These are phyloP conservation scores for Drosophila demipolita DNA, from an alignment of 2,888 invertebrate genomes.

Conservation along the genomic window DNA sequence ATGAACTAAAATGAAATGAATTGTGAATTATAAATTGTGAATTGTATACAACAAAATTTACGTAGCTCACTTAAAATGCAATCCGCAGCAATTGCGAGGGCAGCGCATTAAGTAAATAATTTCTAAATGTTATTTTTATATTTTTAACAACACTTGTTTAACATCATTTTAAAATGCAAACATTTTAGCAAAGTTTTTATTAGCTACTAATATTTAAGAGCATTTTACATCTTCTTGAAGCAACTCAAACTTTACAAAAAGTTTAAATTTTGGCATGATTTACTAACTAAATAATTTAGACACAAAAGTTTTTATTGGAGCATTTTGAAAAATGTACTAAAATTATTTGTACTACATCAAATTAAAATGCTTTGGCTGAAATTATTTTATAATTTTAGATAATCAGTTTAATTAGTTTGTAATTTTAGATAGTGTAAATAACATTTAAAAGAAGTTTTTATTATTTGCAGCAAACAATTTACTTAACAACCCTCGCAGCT, in stretches of 20 bases:
- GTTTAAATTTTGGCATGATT: background rate
- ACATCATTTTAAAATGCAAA: background rate
- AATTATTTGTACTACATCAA: background rate
- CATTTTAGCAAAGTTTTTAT: background rate
- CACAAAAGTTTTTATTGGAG: background rate
- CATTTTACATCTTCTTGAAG: background rate
- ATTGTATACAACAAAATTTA: constrained; percentile 54
- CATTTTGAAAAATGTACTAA: background rate
- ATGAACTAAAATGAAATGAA: constrained; percentile 36
- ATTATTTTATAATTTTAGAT: background rate
- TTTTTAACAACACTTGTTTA: background rate
- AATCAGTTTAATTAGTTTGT: background rate
- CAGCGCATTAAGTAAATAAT: background rate
- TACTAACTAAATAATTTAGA: background rate
- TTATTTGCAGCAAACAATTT: constrained; percentile 3
- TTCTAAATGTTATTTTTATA: background rate
- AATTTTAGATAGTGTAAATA: background rate
- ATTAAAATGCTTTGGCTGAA: background rate
- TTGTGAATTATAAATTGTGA: constrained; percentile 44
- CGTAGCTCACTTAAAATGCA: constrained; percentile 33
- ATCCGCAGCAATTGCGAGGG: constrained; percentile 5
- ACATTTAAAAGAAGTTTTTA: background rate
- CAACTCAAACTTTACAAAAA: background rate
- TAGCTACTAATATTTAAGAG: background rate
- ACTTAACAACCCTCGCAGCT: constrained; percentile 24